Conservation (phyloP, 2,888 invertebrate genomes). For the Cantharis flavilabris region DNA sequence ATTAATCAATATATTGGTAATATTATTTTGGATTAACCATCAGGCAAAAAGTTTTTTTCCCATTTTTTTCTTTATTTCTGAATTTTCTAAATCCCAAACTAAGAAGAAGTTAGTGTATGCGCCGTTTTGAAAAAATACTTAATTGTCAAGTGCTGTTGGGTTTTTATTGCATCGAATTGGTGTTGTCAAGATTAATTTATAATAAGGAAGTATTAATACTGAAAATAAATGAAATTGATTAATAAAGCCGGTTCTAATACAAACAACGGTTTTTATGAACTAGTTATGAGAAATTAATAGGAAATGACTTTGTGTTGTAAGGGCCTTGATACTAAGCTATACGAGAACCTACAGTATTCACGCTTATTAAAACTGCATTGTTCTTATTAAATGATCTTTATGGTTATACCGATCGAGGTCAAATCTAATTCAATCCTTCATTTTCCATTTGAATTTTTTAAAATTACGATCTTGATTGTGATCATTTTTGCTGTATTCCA, state of each 20-base stretch:
- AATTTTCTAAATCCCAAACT: too few species aligned
- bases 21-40: too few species aligned
- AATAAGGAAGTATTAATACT: not conserved
- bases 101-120: too few species aligned
- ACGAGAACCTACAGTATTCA: constrained; percentile 21
- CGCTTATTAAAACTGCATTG: constrained; percentile 30
- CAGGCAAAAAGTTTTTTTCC: too few species aligned
- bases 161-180: not conserved
- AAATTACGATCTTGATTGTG: not conserved
- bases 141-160: not conserved
- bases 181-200: not conserved
- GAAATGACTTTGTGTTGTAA: constrained; percentile 10
- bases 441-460: not conserved
- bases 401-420: constrained; percentile 26
- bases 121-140: not conserved
- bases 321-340: constrained; percentile 11
- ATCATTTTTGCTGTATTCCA: too few species aligned
- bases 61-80: too few species aligned
- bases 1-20: too few species aligned
- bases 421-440: constrained; percentile 6
- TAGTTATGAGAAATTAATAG: constrained; percentile 6
- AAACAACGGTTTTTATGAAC: constrained; percentile 6
- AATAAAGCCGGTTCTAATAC: not conserved
- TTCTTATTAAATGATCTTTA: constrained; percentile 28
- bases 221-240: not conserved